phyloP scores from a whole-genome alignment of 2,113 vertebrate species.

The Pelobates fuscus region DNA sequence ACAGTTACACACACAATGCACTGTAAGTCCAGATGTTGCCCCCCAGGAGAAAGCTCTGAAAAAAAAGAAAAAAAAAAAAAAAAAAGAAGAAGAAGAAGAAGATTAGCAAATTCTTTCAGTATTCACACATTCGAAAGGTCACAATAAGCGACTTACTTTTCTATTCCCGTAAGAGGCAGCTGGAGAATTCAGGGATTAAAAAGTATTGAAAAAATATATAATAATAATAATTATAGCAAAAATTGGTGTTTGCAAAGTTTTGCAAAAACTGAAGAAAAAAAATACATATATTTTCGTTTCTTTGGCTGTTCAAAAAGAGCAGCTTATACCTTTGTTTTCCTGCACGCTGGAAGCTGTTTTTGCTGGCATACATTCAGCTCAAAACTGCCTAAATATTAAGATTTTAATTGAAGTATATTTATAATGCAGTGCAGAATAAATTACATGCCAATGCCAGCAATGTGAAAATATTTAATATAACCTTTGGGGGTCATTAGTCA shows the following conservation, averaged over 20 bases:
- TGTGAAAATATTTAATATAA: constrained; percentile 27
- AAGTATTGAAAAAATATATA: too few relatives aligned
- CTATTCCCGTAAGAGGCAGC: constrained; percentile 24
- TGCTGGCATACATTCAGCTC: constrained; percentile 20
- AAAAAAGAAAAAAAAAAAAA: too few relatives aligned
- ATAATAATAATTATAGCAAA: constrained; percentile 31
- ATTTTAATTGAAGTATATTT: constrained; percentile 45
- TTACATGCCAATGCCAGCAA: background rate
- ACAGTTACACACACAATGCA: background rate
- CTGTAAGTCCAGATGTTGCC: constrained; percentile 33
- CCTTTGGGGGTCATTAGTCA: constrained; percentile 35
- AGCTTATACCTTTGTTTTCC: constrained; percentile 13
- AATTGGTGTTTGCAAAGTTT: constrained; percentile 31
- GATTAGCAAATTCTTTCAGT: constrained; percentile 39
- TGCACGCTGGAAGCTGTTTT: constrained; percentile 35
- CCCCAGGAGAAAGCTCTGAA: background rate
- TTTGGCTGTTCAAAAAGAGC: constrained; percentile 22
- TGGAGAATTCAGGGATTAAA: constrained; percentile 34
- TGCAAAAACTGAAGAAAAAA: constrained; percentile 16
- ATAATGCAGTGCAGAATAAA: constrained; percentile 27
- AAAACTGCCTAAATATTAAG: constrained; percentile 44
- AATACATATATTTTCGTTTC: constrained; percentile 38
- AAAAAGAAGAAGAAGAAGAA: too few relatives aligned
- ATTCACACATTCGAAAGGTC: constrained; percentile 33
- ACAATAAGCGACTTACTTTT: constrained; percentile 20